Conservation (phyloP, 2,888 invertebrate species). For the Ormyrus rosae region DNA sequence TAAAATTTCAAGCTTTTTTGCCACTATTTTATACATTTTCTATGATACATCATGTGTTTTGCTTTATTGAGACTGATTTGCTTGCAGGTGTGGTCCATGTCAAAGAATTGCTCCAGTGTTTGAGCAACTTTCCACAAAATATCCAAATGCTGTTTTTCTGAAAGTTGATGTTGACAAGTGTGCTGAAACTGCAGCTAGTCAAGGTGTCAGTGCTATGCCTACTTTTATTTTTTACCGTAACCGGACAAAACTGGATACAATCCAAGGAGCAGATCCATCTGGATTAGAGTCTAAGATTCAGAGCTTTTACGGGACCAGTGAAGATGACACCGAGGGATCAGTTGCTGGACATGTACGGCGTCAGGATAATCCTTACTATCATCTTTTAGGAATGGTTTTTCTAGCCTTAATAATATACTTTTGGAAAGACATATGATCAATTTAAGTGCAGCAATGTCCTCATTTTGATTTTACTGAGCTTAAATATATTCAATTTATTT, state of each 20-base stretch:
- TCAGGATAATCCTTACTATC: slow-evolving; percentile 67
- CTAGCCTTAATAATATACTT: slow-evolving; percentile 67
- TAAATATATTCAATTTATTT: slow-evolving; percentile 1
- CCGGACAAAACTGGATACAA: slow-evolving; percentile 88
- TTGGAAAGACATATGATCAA: slow-evolving; percentile 62
- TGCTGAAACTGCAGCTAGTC: slow-evolving; percentile 89
- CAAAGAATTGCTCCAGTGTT: slow-evolving; percentile 95
- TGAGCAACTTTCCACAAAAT: slow-evolving; percentile 91
- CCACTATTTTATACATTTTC: no score
- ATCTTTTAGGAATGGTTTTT: slow-evolving; percentile 70
- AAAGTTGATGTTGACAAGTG: slow-evolving; percentile 98
- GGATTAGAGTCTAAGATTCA: slow-evolving; percentile 92
- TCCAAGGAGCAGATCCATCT: slow-evolving; percentile 91
- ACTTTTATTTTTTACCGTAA: slow-evolving; percentile 97
- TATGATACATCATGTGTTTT: no score
- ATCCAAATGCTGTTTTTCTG: slow-evolving; percentile 91
- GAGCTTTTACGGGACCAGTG: slow-evolving; percentile 86
- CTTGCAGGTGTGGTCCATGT: slow-evolving; percentile 95
- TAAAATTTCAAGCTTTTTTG: no score
- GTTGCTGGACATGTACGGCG: slow-evolving; percentile 88
- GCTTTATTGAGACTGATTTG: neutral
- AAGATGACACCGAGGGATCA: slow-evolving; percentile 81
- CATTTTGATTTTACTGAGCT: slow-evolving; percentile 10
- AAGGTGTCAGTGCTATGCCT: slow-evolving; percentile 97
- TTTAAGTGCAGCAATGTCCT: slow-evolving; percentile 3